Conservation (phyloP, 2,888 invertebrate species). For the Ormyrus rosae region DNA sequence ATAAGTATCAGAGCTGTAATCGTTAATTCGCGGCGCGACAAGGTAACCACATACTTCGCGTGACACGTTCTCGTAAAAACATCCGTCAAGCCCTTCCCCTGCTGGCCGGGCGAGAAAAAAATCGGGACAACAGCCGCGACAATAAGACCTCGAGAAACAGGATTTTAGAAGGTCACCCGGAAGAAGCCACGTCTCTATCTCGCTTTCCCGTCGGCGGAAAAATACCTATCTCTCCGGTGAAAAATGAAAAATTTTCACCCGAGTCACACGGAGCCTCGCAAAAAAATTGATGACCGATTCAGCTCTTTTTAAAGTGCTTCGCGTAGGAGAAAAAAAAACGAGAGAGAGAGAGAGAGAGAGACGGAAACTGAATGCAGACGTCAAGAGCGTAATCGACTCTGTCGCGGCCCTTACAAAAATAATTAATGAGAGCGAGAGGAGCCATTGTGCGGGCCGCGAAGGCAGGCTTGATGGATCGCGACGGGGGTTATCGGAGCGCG, state of each 20-base stretch:
- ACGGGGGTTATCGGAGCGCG: constrained; percentile 58
- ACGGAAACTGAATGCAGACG: constrained; percentile 39
- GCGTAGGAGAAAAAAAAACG: too few relatives aligned
- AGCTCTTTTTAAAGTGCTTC: constrained; percentile 36
- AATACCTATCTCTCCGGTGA: constrained; percentile 7
- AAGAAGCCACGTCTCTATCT: constrained; percentile 27
- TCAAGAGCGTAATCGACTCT: constrained; percentile 51
- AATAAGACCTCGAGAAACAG: not conserved
- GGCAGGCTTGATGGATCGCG: constrained; percentile 60
- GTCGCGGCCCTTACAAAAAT: constrained; percentile 49
- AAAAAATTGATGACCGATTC: constrained; percentile 43
- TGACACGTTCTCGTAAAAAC: constrained; percentile 12
- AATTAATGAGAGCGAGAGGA: constrained; percentile 55
- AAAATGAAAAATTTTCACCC: constrained; percentile 45
- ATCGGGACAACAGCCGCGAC: not conserved
- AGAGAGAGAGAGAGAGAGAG: too few relatives aligned
- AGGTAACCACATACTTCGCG: not conserved
- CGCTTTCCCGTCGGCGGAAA: not conserved
- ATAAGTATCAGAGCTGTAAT: too few relatives aligned
- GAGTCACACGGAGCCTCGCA: constrained; percentile 6
- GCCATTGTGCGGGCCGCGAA: constrained; percentile 19
- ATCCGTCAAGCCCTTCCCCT: not conserved
- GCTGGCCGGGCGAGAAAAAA: not conserved
- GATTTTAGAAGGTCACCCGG: constrained; percentile 15
- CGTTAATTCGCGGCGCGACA: not conserved